Conservation (phyloP, 2,797 vertebrate genomes). For the Poeciliopsis infans region DNA sequence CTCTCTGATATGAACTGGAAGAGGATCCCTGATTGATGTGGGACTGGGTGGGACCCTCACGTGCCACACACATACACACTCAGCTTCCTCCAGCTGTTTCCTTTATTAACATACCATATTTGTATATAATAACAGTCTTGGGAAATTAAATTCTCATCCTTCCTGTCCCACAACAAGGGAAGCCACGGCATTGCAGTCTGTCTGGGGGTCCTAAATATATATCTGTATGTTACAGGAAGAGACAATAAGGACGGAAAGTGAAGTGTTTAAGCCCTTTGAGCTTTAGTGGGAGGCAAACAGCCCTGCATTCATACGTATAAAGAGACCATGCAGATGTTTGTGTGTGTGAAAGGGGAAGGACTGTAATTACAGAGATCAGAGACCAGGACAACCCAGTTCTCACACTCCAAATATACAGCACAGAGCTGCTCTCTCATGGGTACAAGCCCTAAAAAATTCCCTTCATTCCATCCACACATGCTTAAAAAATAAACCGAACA, state of each 20-base stretch:
- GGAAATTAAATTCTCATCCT: slow-evolving; percentile 44
- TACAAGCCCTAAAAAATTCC: slow-evolving; percentile 46
- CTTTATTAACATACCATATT: slow-evolving; percentile 34
- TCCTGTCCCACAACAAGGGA: slow-evolving; percentile 52
- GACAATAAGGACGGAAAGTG: slow-evolving; percentile 17
- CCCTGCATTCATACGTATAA: slow-evolving; percentile 36
- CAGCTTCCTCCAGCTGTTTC: slow-evolving; percentile 36
- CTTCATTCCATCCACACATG: slow-evolving; percentile 41
- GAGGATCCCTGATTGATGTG: slow-evolving; percentile 66
- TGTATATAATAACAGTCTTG: slow-evolving; percentile 47
- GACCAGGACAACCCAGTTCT: slow-evolving; percentile 55
- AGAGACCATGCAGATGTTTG: slow-evolving; percentile 21
- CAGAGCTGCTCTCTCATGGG: slow-evolving; percentile 49
- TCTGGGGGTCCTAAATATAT: slow-evolving; percentile 33
- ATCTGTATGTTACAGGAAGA: slow-evolving; percentile 33
- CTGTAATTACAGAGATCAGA: slow-evolving; percentile 61
- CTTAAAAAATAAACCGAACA: slow-evolving; percentile 31
- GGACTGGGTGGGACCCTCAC: slow-evolving; percentile 45
- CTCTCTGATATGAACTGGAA: slow-evolving; percentile 59
- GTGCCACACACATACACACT: slow-evolving; percentile 37
- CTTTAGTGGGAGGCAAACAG: slow-evolving; percentile 20
- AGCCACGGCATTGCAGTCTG: slow-evolving; percentile 31
- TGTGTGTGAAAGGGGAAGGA: slow-evolving; percentile 20
- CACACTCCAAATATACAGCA: slow-evolving; percentile 61
- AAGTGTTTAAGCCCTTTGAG: slow-evolving; percentile 44